Conservation (phyloP, 1,140 invertebrate genomes). For the Amphibalanus amphitrite region DNA sequence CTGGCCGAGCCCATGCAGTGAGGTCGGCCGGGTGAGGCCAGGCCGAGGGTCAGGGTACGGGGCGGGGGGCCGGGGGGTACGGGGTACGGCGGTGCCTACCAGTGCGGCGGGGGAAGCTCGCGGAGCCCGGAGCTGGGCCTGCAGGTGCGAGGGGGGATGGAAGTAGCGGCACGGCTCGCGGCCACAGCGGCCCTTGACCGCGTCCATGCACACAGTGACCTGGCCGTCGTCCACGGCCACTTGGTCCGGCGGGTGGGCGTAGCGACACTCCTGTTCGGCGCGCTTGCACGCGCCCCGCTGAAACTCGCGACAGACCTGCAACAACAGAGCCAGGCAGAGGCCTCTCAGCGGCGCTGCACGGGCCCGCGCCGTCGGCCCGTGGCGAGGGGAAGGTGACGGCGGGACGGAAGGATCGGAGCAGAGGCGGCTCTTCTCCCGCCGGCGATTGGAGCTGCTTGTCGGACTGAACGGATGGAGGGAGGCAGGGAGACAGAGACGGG, state of each 20-base stretch:
- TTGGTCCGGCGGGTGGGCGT: constrained; percentile 89
- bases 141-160: constrained; percentile 92
- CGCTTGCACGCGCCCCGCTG: constrained; percentile 93
- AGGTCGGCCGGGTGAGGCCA: constrained; percentile 17
- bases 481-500: constrained; percentile 18
- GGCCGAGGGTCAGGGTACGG: too few species aligned
- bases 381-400: too few species aligned
- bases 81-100: constrained; percentile 79
- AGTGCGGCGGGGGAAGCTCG: constrained; percentile 61
- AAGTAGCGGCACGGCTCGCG: constrained; percentile 93
- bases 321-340: not conserved
- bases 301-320: constrained; percentile 95
- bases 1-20: constrained; percentile 24
- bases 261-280: constrained; percentile 87
- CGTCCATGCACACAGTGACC: constrained; percentile 97
- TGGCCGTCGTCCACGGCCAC: constrained; percentile 75
- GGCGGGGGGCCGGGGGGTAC: too few species aligned
- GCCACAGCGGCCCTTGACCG: constrained; percentile 90
- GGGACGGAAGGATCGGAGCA: too few species aligned
- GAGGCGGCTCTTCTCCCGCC: too few species aligned
- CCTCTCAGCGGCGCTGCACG: not conserved
- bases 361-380: too few species aligned
- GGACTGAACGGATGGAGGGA: too few species aligned
- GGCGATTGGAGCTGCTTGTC: too few species aligned
- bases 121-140: constrained; percentile 94